Evolutionary conservation across 2,797 vertebrate genomes (phyloP), one percentile per base, ranked within the genome.

Genomic region (Glyptemys insculpta): DNA sequence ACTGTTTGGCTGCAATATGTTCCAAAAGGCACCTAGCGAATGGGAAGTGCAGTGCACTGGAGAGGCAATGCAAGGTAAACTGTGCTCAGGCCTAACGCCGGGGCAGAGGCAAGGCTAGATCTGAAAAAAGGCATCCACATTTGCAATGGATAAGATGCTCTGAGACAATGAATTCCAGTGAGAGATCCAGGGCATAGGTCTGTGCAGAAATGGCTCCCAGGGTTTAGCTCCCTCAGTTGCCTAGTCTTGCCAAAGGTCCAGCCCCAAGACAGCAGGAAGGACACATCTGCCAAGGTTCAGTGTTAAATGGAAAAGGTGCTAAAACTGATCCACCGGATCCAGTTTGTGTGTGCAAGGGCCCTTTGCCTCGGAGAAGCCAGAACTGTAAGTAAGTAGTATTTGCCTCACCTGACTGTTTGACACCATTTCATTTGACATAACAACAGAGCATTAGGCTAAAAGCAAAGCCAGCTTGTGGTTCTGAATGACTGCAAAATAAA

Each of bases 391-490:
- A 41, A 62, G 27, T 15, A 6, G 18, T 49, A 50, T 50, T 88
- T 9, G 18, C 53, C 81, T 54, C 65, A n/a, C 79, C 85, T 88
- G 76, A 68, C 56, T 56, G 37, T 65, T 34, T 19, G 34, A 57
- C 37, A 41, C 49, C 79, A 65, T 57, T 96, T 85, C 25, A 2
- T 0, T 0, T 80, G 85, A 47, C 10, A 76, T 53, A 1, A 50
- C 0, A 3, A 29, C 27, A 68, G 79, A 83, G 54, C 52, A 54
- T 31, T 68, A 91, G 79, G 76, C 92, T 1, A 1, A 68, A 44
- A 96, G 88, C 89, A 94, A 84, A 95, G 91, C 89, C 1, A 62
- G 80, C 29, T 83, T 49, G 87, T 87, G 79, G 10, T 83, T 86
- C 56, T 1, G 0, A 0, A 79, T 82, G 88, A 86, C 5, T 0